These are phyloP conservation scores for Synanceia verrucosa DNA, from an alignment of 2,797 vertebrate genomes.

Conservation along the genomic window DNA sequence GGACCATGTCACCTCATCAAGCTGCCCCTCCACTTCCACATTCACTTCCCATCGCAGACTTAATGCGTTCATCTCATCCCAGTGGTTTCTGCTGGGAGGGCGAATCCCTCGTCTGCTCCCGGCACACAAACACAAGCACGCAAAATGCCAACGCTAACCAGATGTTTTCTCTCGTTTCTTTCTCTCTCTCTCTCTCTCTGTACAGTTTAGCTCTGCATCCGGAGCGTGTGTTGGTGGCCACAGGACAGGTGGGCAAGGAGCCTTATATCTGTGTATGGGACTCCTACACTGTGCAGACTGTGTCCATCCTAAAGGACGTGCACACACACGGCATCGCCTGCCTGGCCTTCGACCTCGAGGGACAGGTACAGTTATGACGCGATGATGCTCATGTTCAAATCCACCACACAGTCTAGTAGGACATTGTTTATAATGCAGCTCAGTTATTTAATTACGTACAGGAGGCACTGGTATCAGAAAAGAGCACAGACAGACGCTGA, in stretches of 20 bases:
- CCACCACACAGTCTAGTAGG: neutral
- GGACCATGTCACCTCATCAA: slow-evolving; percentile 72
- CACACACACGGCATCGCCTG: slow-evolving; percentile 98
- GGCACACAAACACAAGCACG: slow-evolving; percentile 19
- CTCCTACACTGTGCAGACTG: slow-evolving; percentile 95
- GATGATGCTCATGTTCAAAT: neutral
- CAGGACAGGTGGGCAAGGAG: slow-evolving; percentile 98
- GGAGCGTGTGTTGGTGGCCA: slow-evolving; percentile 96
- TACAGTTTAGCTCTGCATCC: slow-evolving; percentile 96
- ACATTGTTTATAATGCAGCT: neutral
- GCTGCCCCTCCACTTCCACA: slow-evolving; percentile 65
- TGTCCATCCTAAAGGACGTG: slow-evolving; percentile 95
- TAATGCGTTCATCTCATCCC: slow-evolving; percentile 70
- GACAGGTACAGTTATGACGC: slow-evolving; percentile 86
- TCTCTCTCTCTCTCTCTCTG: slow-evolving; percentile 49
- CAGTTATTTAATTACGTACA: neutral
- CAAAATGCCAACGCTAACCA: slow-evolving; percentile 47
- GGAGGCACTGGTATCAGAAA: neutral
- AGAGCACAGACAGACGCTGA: neutral
- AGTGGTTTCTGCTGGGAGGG: slow-evolving; percentile 58
- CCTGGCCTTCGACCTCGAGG: slow-evolving; percentile 96
- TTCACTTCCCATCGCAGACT: slow-evolving; percentile 45
- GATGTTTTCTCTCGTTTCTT: slow-evolving; percentile 46
- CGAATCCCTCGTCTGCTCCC: slow-evolving; percentile 35
- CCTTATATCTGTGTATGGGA: slow-evolving; percentile 99